Evolutionary conservation across 2,888 invertebrate species (phyloP).

Genomic region (Petrophora chlorosata): DNA sequence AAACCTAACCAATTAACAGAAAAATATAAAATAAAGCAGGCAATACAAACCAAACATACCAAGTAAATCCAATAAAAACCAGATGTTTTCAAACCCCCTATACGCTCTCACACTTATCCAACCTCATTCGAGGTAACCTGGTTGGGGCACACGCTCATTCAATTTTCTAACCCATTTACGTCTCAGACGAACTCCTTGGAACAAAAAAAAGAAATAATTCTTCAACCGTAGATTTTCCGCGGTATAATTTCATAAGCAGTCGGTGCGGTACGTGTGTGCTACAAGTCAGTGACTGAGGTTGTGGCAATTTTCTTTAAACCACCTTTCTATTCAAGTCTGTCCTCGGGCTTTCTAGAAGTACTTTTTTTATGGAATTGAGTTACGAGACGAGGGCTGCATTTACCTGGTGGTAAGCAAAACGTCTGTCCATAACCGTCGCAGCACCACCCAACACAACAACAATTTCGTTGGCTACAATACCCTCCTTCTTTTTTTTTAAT

Average conservation of each 20-base stretch:
- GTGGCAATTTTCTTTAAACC: too few relatives aligned
- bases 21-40: slow-evolving; percentile 5
- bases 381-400: too few relatives aligned
- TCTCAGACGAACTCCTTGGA: slow-evolving; percentile 74
- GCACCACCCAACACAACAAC: too few relatives aligned
- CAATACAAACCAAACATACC: slow-evolving; percentile 34
- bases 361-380: too few relatives aligned
- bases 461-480: too few relatives aligned
- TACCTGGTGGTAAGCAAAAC: too few relatives aligned
- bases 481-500: too few relatives aligned
- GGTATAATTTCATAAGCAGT: slow-evolving; percentile 81
- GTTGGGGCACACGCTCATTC: slow-evolving; percentile 72
- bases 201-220: slow-evolving; percentile 61
- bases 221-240: slow-evolving; percentile 72
- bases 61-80: slow-evolving; percentile 56
- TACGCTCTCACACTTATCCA: slow-evolving; percentile 72
- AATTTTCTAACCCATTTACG: slow-evolving; percentile 84
- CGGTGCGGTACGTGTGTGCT: slow-evolving; percentile 34
- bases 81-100: slow-evolving; percentile 63
- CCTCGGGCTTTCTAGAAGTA: too few relatives aligned
- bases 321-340: too few relatives aligned
- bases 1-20: too few relatives aligned
- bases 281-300: slow-evolving; percentile 8
- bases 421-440: too few relatives aligned
- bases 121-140: slow-evolving; percentile 70